Evolutionary conservation across 2,797 vertebrate genomes (phyloP).

Genomic region (Todus mexicanus): DNA sequence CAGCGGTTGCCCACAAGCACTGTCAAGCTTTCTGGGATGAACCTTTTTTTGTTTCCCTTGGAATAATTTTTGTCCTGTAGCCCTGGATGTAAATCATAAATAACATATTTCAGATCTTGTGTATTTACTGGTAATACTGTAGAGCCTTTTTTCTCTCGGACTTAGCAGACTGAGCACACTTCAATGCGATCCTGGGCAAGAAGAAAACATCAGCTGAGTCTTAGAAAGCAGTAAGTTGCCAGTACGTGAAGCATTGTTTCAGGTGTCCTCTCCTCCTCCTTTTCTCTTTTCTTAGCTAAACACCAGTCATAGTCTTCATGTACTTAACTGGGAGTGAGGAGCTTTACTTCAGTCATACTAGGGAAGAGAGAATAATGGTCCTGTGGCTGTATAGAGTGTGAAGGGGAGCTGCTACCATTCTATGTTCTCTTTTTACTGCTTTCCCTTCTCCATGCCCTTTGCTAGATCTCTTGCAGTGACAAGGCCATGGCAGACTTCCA

Average conservation of each 20-base stretch:
- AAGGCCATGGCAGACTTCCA: not conserved
- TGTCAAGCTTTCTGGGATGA: not conserved
- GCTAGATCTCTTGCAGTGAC: not conserved
- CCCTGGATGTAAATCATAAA: not conserved
- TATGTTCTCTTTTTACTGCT: not conserved
- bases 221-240: not conserved
- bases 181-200: not conserved
- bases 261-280: not conserved
- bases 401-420: not conserved
- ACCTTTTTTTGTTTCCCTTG: not conserved
- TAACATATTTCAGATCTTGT: not conserved
- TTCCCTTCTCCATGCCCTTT: not conserved
- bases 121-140: not conserved
- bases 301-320: not conserved
- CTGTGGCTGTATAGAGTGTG: not conserved
- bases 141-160: not conserved
- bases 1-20: not conserved
- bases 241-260: rapidly evolving
- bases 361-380: not conserved
- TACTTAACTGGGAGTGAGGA: rapidly evolving
- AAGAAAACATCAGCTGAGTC: not conserved
- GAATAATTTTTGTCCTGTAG: not conserved
- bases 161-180: not conserved
- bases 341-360: not conserved
- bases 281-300: not conserved